These are phyloP conservation scores for Notechis scutatus DNA, from an alignment of 2,113 vertebrate species.

Conservation along the genomic window DNA sequence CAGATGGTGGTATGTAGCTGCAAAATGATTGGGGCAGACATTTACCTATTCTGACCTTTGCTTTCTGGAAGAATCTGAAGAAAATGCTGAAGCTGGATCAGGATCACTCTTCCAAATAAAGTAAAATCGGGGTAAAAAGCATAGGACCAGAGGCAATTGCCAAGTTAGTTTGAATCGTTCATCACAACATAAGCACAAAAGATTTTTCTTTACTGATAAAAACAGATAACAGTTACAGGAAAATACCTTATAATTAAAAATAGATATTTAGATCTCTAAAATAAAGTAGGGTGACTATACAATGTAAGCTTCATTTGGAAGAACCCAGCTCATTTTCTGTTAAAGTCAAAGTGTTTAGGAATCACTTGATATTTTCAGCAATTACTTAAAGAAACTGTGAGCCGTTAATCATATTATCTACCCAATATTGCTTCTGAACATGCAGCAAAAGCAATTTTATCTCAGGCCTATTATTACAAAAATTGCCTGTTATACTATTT, in stretches of 20 bases:
- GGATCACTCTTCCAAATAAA: slow-evolving; percentile 2
- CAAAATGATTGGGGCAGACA: slow-evolving; percentile 1
- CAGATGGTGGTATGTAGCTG: slow-evolving; percentile 58
- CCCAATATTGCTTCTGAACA: not conserved
- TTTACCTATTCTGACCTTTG: not conserved
- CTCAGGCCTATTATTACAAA: not conserved
- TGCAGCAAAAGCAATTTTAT: not conserved
- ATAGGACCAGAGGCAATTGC: too few species aligned
- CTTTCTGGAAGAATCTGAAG: not conserved
- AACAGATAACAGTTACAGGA: not conserved
- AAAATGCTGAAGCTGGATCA: not conserved
- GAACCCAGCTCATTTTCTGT: not conserved
- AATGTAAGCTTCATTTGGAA: not conserved
- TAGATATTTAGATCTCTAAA: not conserved
- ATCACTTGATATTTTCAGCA: not conserved
- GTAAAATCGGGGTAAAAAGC: not conserved
- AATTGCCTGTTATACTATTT: not conserved
- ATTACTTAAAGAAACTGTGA: not conserved
- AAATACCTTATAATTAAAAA: not conserved
- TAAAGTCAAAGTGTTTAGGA: not conserved
- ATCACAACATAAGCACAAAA: not conserved
- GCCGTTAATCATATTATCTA: not conserved
- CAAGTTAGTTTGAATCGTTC: too few species aligned
- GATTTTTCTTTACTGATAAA: not conserved
- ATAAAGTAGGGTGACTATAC: not conserved